Base-by-base conservation (phyloP, 2,888 invertebrate genomes). In the Corbicula japonica region DNA sequence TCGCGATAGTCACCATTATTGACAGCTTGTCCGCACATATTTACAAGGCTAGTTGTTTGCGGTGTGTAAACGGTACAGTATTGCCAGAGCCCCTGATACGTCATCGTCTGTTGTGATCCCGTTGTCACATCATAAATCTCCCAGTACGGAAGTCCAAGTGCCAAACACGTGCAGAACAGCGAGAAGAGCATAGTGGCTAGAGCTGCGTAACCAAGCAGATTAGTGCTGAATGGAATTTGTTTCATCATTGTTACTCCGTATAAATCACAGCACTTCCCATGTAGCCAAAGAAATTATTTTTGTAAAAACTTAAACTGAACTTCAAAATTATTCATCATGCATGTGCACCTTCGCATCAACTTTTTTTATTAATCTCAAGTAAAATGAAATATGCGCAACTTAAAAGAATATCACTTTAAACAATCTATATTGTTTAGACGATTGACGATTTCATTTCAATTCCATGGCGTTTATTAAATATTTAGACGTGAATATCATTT, bases 121-220 rank as follows among this genome's bases (percentile, higher is more conserved):
- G 41, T 12, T 6, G 50, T 50, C 8, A 52, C 21, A 26, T 71
- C 71, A 15, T 61, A 62, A 5, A 41, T 34, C 44, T 71, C 61
- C 71, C 71, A 71, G 71, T 71, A 71, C 5, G 71, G 71, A 28
- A 71, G 61, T 0, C 61, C 71, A 10, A 71, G 15, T 30, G 71
- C 71, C 15, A 71, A n/a, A 28, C 50, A 48, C 15, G 71, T 61
- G 26, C 71, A 61, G 1, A 62, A 21, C 1, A 71, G 10, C 4
- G 71, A 21, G 12, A 50, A 62, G 12, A 34, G n/a, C n/a, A 71
- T 26, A 1, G 52, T 62, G 4, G 28, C 71, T 6, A 71, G n/a
- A 10, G 71, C 48, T 21, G 71, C 61, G 41, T 71, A 71, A 18
- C 71, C 71, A 3, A 71, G 61, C 12, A 71, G 26, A 48, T 71